phyloP scores from a whole-genome alignment of 2,113 vertebrate species.

The Sitta europaea region DNA sequence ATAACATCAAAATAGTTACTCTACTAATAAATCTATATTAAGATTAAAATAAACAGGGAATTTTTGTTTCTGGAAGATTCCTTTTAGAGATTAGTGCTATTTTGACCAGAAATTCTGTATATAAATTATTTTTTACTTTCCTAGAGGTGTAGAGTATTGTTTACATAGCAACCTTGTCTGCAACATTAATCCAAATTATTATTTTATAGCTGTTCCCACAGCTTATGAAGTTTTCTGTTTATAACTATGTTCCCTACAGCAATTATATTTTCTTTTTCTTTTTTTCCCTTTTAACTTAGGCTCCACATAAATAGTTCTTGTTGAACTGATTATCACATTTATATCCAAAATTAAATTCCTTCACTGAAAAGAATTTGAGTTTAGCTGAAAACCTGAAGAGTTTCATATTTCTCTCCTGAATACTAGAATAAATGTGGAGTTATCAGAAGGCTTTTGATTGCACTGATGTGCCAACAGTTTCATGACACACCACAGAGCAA shows the following conservation, averaged over 20 bases:
- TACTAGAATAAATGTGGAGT: not conserved
- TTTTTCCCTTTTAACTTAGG: not conserved
- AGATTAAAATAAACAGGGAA: not conserved
- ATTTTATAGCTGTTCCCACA: not conserved
- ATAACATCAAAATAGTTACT: not conserved
- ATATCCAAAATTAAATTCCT: not conserved
- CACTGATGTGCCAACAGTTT: not conserved
- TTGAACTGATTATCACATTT: not conserved
- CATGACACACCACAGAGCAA: not conserved
- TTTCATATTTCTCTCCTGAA: not conserved
- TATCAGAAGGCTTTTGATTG: not conserved
- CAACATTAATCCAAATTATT: constrained; percentile 10
- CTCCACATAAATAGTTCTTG: not conserved
- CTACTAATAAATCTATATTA: not conserved
- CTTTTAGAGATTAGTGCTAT: not conserved
- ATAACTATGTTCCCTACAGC: not conserved
- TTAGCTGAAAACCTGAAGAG: not conserved
- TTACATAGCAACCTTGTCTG: not conserved
- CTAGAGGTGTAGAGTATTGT: not conserved
- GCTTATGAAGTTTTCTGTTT: not conserved
- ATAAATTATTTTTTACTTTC: not conserved
- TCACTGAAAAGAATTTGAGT: not conserved
- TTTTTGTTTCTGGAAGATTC: not conserved
- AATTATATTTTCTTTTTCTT: not conserved
- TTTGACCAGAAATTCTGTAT: not conserved